Evolutionary conservation across 2,888 invertebrate genomes (phyloP), one percentile per base, ranked within the genome.

Genomic region (Acleris sparsana): DNA sequence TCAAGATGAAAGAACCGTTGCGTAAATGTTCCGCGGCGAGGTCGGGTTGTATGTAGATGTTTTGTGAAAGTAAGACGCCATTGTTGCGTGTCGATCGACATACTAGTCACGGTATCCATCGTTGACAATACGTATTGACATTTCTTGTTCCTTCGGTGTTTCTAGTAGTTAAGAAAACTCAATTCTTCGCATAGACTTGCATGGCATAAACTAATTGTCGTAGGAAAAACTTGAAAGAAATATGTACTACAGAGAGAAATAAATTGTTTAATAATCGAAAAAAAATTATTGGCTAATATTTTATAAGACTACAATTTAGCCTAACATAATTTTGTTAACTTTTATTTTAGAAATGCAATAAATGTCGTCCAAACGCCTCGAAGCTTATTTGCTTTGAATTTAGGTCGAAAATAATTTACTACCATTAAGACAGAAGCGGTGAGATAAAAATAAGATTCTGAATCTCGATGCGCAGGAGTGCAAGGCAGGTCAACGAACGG

Each of bases 1-100:
- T 59, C 58, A 17, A 20, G 49, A 60, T 65, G 29, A 22, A 52
- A 52, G 39, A 13, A 56, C 65, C 60, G 61, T 61, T 57, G 53
- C 66, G 56, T 66, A 62, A 62, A 52, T 57, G 13, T 63, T 46
- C 44, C n/a, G 7, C 46, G 16, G 7, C n/a, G 18, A 33, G 33
- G 58, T 51, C 57, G 62, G 49, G 33, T 65, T 52, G 56, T 61
- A 53, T 66, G 53, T 57, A 62, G 52, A 52, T 66, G 58, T 25
- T 79, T 85, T 85, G 90, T 87, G 91, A 91, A 91, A 91, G 90
- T 89, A 81, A 87, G 84, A 81, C 83, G 78, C 75, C 80, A 84
- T 82, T 83, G 86, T 84, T 78, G 86, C 87, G 84, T 84, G 80
- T 72, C 80, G 33, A 55, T 67, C 53, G 62, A 63, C 62, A 67